Base-by-base conservation (phyloP, 2,888 invertebrate genomes). In the Drosophila quinaria region DNA sequence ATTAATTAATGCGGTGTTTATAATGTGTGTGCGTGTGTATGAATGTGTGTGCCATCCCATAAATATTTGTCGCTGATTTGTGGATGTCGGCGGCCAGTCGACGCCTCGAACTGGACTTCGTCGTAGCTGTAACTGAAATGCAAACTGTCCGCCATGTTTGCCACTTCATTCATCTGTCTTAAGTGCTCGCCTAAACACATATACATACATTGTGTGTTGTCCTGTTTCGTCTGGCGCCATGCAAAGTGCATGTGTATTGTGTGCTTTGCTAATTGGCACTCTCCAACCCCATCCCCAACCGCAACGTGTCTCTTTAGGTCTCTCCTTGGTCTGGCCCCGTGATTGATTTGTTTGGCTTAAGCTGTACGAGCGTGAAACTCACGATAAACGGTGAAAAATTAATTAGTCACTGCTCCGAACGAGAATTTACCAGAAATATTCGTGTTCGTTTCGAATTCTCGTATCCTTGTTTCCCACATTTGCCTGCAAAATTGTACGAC, bases 91-190 rank as follows among this genome's bases (percentile, higher is more conserved):
- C 70, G 61, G 72, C 70, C 68, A 80, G 80, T 87, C 70, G 79
- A 68, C 73, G 76, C 65, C 85, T 72, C 51, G 64, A 60, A 70
- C 72, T 67, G 81, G 64, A 56, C 62, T 1, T 39, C 29, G 17
- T 52, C 47, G 56, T 49, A 59, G 47, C 55, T 59, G 69, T 65
- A 78, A 69, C 61, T 76, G 76, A 78, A 78, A 69, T 78, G 70
- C 79, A 62, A 73, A 60, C 74, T 70, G 87, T 74, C 78, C 72
- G 83, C 83, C 70, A 69, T 81, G 87, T 87, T 85, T 85, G 84
- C 89, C 84, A 85, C 89, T 89, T 88, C 87, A 88, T 85, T 75
- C 85, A 81, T 86, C 85, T 86, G 87, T 87, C 87, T 86, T 86
- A 87, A 86, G 87, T 80, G 87, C 89, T 78, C 70, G 51, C 37